These are phyloP conservation scores for Lophius piscatorius DNA, from an alignment of 2,113 vertebrate genomes.

Conservation along the genomic window DNA sequence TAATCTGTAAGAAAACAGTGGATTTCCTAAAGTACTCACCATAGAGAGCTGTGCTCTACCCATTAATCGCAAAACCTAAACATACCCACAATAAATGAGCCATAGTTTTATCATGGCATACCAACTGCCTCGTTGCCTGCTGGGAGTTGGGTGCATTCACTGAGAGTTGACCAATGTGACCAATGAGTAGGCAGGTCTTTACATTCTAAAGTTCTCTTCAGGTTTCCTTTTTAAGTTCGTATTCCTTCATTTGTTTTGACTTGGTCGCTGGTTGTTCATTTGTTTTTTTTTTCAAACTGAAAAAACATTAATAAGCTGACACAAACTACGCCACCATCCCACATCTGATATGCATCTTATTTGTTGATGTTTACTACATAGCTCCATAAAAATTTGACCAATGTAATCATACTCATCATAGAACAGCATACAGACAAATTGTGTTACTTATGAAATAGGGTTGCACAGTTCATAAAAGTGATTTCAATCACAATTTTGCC, in stretches of 20 bases:
- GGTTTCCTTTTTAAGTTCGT: neutral
- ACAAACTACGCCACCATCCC: no score
- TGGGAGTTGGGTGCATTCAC: constrained; percentile 7
- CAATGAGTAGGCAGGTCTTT: neutral
- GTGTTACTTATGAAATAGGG: no score
- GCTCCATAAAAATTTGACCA: no score
- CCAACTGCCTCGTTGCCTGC: constrained; percentile 35
- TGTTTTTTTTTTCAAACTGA: no score
- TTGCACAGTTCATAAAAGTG: no score
- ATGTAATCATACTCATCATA: no score
- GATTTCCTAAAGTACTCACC: constrained; percentile 16
- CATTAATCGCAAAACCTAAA: constrained; percentile 21
- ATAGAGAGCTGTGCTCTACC: constrained; percentile 22
- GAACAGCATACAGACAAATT: no score
- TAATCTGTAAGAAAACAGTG: constrained; percentile 15
- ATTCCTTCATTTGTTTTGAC: constrained; percentile 3
- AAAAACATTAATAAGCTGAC: no score
- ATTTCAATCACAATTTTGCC: no score
- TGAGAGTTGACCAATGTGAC: neutral
- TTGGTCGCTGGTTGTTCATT: neutral
- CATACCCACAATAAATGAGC: constrained; percentile 20
- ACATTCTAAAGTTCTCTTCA: no score
- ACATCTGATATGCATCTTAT: no score
- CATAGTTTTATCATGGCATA: constrained; percentile 10
- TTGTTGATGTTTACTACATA: no score